Evolutionary conservation across 2,888 invertebrate species (phyloP), one percentile per base, ranked within the genome.

Genomic region (Nemotelus pantherinus): DNA sequence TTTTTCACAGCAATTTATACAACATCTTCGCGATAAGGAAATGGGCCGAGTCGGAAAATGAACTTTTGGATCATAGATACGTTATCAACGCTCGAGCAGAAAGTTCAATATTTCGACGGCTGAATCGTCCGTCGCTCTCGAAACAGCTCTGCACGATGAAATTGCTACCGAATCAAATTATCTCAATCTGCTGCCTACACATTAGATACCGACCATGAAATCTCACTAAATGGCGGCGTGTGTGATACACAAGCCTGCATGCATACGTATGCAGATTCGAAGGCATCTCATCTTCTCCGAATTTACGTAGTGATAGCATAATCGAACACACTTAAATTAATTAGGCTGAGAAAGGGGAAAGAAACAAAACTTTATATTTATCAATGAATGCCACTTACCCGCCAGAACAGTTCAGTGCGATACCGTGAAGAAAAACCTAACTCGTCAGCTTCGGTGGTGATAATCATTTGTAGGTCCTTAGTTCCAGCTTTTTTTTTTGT

Each of bases 51-150:
- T 70, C 41, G 55, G 25, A 47, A 53, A 70, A 2, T 70, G 70
- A 53, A 70, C 53, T 70, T 70, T 70, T n/a, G 44, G 39, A 43
- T 70, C 53, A 43, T 9, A 10, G 70, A 70, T 70, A 70, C 70
- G 70, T 70, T 70, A 70, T 70, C 70, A 53, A 5, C 10, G 45
- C 47, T 41, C 2, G 6, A 41, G 50, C 41, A 55, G 70, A 53
- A 70, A 70, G 70, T 70, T 70, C 70, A 70, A 47, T 53, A 53
- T 53, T 70, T 53, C 55, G 53, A 47, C 44, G 3, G 55, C 47
- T 25, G 25, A 63, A 63, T 4, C 25, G 25, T 25, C 25, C 25
- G 25, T 25, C 25, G 25, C 25, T 25, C 25, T 25, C 25, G 25
- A 25, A 25, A 25, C 25, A 25, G 25, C 25, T 25, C 25, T 25